Base-by-base conservation (phyloP, 2,113 vertebrate species). In the Naja naja region DNA sequence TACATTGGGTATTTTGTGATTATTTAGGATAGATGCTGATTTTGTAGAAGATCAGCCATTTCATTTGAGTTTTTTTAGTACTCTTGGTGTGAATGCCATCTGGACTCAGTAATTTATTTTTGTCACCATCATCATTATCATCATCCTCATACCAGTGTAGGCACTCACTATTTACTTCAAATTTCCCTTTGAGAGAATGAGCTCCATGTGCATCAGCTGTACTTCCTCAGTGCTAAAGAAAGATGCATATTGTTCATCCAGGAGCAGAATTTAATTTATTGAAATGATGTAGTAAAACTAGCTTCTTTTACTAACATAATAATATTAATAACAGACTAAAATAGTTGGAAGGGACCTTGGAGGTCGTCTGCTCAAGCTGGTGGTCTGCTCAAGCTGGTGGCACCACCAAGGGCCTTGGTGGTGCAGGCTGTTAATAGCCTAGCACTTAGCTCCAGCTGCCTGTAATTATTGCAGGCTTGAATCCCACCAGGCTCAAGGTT, bases 291-390 rank as follows among this genome's bases (percentile, higher is more conserved):
- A 34, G 9, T 55, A 91, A 27, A 85, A 93, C 96, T 95, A 69
- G 64, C n/a, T 49, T 43, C 55, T 95, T 97, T 97, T 95, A 95
- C 97, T 97, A 91, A 95, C 92, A 91, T 89, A 95, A 97, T 97
- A 94, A 94, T 96, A 93, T 96, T 58, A 58, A 58, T 58, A 58
- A 58, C 56, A 58, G 56, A 58, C 10, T 58, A 58, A 25, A 2
- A 58, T 23, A 58, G 55, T 58, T 58, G 56, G 23, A 58, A 27
- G 56, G 23, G 56, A 58, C 23, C 16, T 27, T 58, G 56, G 23
- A 27, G 8, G 2, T 27, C 55, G 7, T 56, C 22, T 58, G 56
- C 56, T 58, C 56, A 27, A 25, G 23, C 56, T n/a, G n/a, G n/a
- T n/a, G n/a, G n/a, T n/a, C 56, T 58, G 56, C 56, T 58, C 56